Evolutionary conservation across 2,797 vertebrate genomes (phyloP).

Genomic region (Geotrypetes seraphini): DNA sequence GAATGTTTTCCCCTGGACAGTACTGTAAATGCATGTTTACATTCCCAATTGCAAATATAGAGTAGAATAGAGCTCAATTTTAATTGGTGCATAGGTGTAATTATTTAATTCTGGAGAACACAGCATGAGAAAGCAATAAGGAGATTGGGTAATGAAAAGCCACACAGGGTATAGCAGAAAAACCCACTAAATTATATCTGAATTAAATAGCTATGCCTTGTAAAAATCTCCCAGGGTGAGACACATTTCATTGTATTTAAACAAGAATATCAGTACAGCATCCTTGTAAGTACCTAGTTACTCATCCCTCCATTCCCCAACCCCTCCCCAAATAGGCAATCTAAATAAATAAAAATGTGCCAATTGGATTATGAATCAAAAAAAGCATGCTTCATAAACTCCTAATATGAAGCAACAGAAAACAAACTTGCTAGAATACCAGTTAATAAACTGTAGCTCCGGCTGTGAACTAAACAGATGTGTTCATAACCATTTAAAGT

Average conservation of each 20-base stretch:
- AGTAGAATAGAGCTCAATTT: background rate
- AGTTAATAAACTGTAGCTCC: conserved; percentile 12
- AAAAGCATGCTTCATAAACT: conserved; percentile 39
- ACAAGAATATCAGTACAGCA: background rate
- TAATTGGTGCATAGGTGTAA: no score
- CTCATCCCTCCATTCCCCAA: no score
- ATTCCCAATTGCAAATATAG: background rate
- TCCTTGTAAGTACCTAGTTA: conserved; percentile 10
- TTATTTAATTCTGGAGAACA: background rate
- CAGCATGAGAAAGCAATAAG: conserved; percentile 2
- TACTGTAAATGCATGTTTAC: no score
- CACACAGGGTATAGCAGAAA: no score
- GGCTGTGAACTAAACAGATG: conserved; percentile 22
- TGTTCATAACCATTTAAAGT: conserved; percentile 43
- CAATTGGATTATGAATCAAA: conserved; percentile 34
- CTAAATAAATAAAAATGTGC: conserved; percentile 18
- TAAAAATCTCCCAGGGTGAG: conserved; percentile 13
- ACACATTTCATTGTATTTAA: conserved; percentile 17
- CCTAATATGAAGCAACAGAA: conserved; percentile 39
- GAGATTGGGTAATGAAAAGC: conserved; percentile 20
- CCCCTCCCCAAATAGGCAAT: conserved; percentile 31
- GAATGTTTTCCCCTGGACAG: no score
- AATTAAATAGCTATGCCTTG: conserved; percentile 1
- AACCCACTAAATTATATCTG: background rate
- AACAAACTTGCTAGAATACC: conserved; percentile 38